Evolutionary conservation across 2,888 invertebrate genomes (phyloP), one percentile per base, ranked within the genome.

Genomic region (Sesia bembeciformis): DNA sequence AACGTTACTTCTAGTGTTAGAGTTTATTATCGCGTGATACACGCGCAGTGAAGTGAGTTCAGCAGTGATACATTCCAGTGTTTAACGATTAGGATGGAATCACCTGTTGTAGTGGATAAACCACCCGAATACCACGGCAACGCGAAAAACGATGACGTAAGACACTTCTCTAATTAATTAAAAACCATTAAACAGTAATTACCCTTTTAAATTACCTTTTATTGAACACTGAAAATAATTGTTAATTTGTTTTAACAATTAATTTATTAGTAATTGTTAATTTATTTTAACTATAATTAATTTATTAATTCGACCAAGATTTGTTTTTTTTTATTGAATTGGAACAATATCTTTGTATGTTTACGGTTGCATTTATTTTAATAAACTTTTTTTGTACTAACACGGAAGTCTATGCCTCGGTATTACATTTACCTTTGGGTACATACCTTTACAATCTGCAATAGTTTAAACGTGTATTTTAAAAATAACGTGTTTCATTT

Each of bases 91-190:
- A 68, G 51, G 68, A 91, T 91, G 91, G 91, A 91, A 80, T 91
- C 91, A 59, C 91, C 91, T 70, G 90, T 91, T 81, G 91, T 92
- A 77, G 70, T 92, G 81, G 92, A 91, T 81, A 90, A 89, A 72
- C 91, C 91, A 66, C 89, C 91, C 66, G 91, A 91, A 75, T 91
- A 91, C 77, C 89, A 87, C 73, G 90, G 87, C 63, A 82, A 74
- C 63, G 73, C 78, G 62, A 74, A 6, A 40, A 52, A 52, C 6
- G 4, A 68, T 60, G 90, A 90, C 71, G 91, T 91, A 85, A 84
- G 90, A 84, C 61, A 60, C 59, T 3, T 49, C 7, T 42, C 23
- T 23, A 23, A 23, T 23, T 23, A 23, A 23, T 23, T 23, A 23
- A 23, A 23, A 23, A 23, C 23, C 23, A 23, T 23, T 23, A 23